Conservation (phyloP, 2,113 vertebrate genomes). For the Sebastes schlegelii region DNA sequence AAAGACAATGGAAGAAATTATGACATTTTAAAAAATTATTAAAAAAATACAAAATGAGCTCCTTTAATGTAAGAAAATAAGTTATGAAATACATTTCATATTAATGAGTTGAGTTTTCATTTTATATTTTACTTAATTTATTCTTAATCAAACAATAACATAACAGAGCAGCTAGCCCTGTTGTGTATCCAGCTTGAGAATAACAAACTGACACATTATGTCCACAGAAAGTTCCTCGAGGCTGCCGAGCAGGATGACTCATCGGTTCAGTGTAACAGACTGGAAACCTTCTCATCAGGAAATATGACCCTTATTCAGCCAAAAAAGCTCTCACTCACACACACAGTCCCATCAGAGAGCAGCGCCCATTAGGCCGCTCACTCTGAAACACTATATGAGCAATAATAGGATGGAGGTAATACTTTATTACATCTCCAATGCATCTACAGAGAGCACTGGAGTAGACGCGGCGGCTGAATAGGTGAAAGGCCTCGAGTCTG, state of each 20-base stretch:
- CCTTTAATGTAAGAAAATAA: background rate
- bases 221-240: slow-evolving; percentile 6
- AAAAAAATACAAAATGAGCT: too few species aligned
- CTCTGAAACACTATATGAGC: slow-evolving; percentile 38
- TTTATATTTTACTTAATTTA: background rate
- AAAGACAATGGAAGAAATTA: too few species aligned
- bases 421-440: slow-evolving; percentile 48
- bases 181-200: background rate
- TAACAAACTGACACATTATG: background rate
- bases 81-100: background rate
- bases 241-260: slow-evolving; percentile 54
- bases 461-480: slow-evolving; percentile 54
- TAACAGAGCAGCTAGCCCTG: background rate
- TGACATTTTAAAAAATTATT: background rate
- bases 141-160: background rate
- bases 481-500: slow-evolving; percentile 60
- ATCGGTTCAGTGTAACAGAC: slow-evolving; percentile 37
- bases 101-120: background rate
- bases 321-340: slow-evolving; percentile 11
- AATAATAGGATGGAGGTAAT: slow-evolving; percentile 11
- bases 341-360: slow-evolving; percentile 12
- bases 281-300: slow-evolving; percentile 49
- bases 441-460: slow-evolving; percentile 1
- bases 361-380: slow-evolving; percentile 40
- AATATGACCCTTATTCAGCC: slow-evolving; percentile 31